A percentile compares a stretch with the other conserved stretches of the same genome.
phyloP scores from a whole-genome alignment of 2,888 invertebrate genomes.

The Ichneumoninae sp. region DNA sequence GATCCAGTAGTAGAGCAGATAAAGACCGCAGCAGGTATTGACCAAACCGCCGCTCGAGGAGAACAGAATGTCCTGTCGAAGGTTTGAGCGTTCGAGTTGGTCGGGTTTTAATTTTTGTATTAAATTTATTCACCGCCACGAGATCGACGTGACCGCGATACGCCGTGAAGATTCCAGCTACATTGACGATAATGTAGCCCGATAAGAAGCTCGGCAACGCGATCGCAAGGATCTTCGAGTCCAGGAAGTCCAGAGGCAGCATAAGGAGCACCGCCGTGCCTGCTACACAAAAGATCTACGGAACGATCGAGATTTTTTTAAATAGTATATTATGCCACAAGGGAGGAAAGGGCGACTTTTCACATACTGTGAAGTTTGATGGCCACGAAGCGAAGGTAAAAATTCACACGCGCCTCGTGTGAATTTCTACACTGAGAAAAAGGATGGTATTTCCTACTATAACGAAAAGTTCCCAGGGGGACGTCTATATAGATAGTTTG shows the following conservation, averaged over 20 bases:
- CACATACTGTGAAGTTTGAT: too few species aligned
- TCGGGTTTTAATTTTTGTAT: not conserved
- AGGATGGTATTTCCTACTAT: too few species aligned
- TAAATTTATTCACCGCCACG: slow-evolving; percentile 53
- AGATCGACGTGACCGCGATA: slow-evolving; percentile 60
- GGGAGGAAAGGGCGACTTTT: too few species aligned
- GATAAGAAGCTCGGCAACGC: slow-evolving; percentile 72
- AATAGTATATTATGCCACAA: too few species aligned
- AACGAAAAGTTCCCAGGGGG: too few species aligned
- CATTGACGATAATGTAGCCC: slow-evolving; percentile 75
- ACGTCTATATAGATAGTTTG: too few species aligned
- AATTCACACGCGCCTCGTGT: too few species aligned
- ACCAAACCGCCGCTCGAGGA: slow-evolving; percentile 66
- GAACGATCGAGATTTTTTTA: slow-evolving; percentile 20
- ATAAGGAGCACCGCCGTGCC: slow-evolving; percentile 67
- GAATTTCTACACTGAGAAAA: too few species aligned
- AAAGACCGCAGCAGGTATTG: slow-evolving; percentile 69
- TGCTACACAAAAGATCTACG: slow-evolving; percentile 72
- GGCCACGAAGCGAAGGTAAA: too few species aligned
- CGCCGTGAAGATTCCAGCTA: slow-evolving; percentile 69
- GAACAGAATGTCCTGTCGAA: slow-evolving; percentile 71
- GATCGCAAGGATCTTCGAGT: slow-evolving; percentile 68
- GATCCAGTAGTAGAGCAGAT: slow-evolving; percentile 70
- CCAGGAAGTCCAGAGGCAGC: slow-evolving; percentile 68
- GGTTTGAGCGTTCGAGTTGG: not conserved